These are phyloP conservation scores for Anolis apletophallus DNA, from an alignment of 2,797 vertebrate species.

Conservation along the genomic window DNA sequence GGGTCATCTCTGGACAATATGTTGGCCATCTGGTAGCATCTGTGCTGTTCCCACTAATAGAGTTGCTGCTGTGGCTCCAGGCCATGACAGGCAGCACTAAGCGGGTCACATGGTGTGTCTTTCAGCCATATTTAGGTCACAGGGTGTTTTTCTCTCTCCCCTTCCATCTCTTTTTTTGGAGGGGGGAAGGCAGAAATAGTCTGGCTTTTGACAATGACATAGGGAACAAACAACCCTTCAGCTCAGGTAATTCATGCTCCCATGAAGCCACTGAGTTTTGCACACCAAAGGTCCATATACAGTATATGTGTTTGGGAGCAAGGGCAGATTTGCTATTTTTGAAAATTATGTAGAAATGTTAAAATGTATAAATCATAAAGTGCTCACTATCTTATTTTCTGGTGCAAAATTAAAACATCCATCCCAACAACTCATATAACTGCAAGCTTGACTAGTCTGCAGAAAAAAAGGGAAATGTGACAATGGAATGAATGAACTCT, in stretches of 20 bases:
- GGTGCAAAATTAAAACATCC: slow-evolving; percentile 21
- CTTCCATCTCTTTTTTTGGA: not conserved
- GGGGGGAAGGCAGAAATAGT: slow-evolving; percentile 78
- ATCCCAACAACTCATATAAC: not conserved
- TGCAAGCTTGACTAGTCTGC: slow-evolving; percentile 24
- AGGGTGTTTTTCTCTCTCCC: slow-evolving; percentile 59
- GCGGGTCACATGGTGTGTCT: slow-evolving; percentile 97
- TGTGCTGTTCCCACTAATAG: slow-evolving; percentile 91
- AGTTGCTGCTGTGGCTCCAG: slow-evolving; percentile 84
- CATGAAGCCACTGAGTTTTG: slow-evolving; percentile 56
- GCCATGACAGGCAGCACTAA: slow-evolving; percentile 86
- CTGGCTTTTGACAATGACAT: slow-evolving; percentile 86
- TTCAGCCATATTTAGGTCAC: slow-evolving; percentile 99
- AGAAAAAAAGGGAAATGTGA: slow-evolving; percentile 5
- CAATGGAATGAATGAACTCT: slow-evolving; percentile 21
- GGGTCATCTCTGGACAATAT: slow-evolving; percentile 96
- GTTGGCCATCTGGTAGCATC: slow-evolving; percentile 96
- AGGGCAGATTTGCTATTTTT: slow-evolving; percentile 23
- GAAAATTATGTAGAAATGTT: slow-evolving; percentile 39
- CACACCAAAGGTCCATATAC: slow-evolving; percentile 23
- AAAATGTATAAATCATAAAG: not conserved
- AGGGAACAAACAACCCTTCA: slow-evolving; percentile 74
- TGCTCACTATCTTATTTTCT: not conserved
- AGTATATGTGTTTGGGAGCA: not conserved
- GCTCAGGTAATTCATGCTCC: slow-evolving; percentile 69